Base-by-base conservation (phyloP, 2,888 invertebrate genomes). In the Latrodectus hesperus region DNA sequence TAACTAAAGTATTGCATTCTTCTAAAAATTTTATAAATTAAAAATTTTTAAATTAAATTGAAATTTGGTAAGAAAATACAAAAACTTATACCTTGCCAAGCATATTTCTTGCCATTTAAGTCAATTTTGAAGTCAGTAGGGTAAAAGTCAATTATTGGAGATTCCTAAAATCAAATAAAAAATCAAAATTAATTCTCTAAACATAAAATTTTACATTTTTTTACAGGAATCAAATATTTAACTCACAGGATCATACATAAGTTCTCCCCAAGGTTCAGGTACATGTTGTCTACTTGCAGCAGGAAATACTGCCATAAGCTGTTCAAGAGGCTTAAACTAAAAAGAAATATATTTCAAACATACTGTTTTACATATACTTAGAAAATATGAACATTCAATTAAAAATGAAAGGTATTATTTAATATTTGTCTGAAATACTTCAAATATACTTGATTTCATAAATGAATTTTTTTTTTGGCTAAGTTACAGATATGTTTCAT, bases 281-380 rank as follows among this genome's bases (percentile, higher is more conserved):
- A 99, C 96, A 93, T 99, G 99, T 82, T 95, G 94, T 89, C 96
- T 95, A 93, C 98, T 98, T 72, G 98, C 99, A 16, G 99, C 99
- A 77, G 99, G 99, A 93, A 99, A 99, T 89, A 99, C 99, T 64
- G 99, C 97, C 99, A 99, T 99, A 91, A 99, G 93, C 94, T 99
- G 99, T 93, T 99, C 99, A 91, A 99, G 93, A 0, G 99, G 99
- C 90, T 96, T 96, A 93, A 99, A 99, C 95, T 97, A 92, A 26
- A 93, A 93, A 74, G 22, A 51, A 75, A 64, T 38, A 38, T 38
- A 38, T 38, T 38, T 38, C 38, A 38, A 38, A 38, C 2, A 3
- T 38, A 38, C 38, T 38, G 38, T 6, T 38, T 38, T 75, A 16
- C 26, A 73, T 49, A 52, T n/a, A 38, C 5, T 38, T 49, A 73